Evolutionary conservation across 2,797 vertebrate species (phyloP), one percentile per base, ranked within the genome.

Genomic region (Agapornis canus): DNA sequence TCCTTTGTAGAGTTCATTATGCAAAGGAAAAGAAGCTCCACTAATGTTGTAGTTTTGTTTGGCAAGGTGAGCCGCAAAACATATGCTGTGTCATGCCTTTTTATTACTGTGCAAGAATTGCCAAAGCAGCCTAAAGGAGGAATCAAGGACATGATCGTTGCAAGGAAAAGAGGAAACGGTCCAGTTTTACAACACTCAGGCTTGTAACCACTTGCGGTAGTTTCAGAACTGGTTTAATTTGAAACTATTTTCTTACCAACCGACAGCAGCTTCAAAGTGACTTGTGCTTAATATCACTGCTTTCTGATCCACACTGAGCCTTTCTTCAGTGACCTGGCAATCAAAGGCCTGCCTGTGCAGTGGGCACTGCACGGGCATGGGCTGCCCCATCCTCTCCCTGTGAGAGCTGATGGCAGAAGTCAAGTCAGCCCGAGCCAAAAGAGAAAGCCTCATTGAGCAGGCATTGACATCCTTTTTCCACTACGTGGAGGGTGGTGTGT

Each of bases 61-160:
- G 80, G 92, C 80, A 92, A 91, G 70, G 94, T 93, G 76, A 96
- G 81, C 92, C 59, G 3, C 87, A 89, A 92, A 96, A 96, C 66
- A 95, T 95, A 96, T 92, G 95, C 94, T 94, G 89, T 92, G 95
- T 97, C 96, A 96, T 96, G 94, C 90, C 86, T 95, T 96, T 96
- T 95, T 95, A 95, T 97, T 94, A 72, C 90, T 66, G 80, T 88
- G 81, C 86, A 91, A 92, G 79, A 94, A 96, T 93, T 96, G 89
- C 97, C 94, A 96, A 94, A 96, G 92, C 85, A 95, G 66, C 94
- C 83, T 96, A 93, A 92, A 97, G 94, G 90, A 97, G 94, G 92
- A 97, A 93, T 94, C 95, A 96, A 96, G 96, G 92, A 90, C 94
- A 84, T 0, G 31, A 82, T 97, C 72, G 43, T 94, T 96, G 90